Base-by-base conservation (phyloP, 2,888 invertebrate genomes). In the Seladonia tumulorum region DNA sequence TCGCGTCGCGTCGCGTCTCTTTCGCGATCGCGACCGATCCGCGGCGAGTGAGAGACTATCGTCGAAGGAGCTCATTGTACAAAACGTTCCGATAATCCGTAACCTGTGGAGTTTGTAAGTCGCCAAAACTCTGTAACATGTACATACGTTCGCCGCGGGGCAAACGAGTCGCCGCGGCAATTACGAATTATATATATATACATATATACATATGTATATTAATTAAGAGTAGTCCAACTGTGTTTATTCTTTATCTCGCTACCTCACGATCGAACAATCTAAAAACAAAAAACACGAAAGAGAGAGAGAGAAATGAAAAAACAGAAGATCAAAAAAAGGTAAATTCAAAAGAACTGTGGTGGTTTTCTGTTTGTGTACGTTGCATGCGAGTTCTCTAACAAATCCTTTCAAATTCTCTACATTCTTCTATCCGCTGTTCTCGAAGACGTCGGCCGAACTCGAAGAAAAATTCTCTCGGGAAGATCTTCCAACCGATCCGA, bases 81-180 rank as follows among this genome's bases (percentile, higher is more conserved):
- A 92, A 91, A 70, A 93, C 88, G 87, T 90, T 81, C 22, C 76
- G 83, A 89, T 88, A 87, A 87, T 81, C 82, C 86, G 83, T 89
- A 85, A 88, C 60, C 53, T 88, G 82, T 82, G 83, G 83, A 90
- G 81, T 71, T 81, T 85, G 71, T 68, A 75, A 81, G 60, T 57
- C 70, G 53, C 14, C 63, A 18, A 8, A 76, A 42, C 71, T 78
- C 81, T 87, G 73, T 88, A 80, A 35, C 39, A 87, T 92, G 91
- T 93, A 92, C 78, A 93, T 91, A 93, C 86, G 91, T 93, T 92
- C 90, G 87, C 87, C 90, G 89, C 90, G 91, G 79, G 91, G 79
- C 91, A 83, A 68, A 87, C 90, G 86, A 79, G 76, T 76, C 70
- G 83, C 80, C 88, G 90, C 91, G 90, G 89, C 82, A 87, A 79